Evolutionary conservation across 2,113 vertebrate genomes (phyloP).

Genomic region (Eclectus roratus): DNA sequence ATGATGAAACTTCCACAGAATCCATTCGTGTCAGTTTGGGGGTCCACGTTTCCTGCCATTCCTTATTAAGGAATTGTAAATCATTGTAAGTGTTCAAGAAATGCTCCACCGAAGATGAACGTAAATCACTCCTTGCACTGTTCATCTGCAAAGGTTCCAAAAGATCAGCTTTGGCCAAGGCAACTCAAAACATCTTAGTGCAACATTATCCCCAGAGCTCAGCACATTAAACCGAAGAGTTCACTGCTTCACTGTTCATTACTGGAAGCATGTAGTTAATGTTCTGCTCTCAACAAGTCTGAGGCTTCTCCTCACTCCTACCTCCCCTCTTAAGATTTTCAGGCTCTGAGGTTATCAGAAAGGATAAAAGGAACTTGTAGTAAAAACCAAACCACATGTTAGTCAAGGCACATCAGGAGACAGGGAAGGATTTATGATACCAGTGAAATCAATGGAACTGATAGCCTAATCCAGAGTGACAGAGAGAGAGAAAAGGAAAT

Average conservation of each 20-base stretch:
- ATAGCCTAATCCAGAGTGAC: background rate
- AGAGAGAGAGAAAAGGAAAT: background rate
- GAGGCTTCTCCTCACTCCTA: background rate
- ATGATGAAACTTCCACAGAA: background rate
- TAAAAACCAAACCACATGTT: background rate
- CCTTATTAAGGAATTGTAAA: background rate
- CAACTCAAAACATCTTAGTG: background rate
- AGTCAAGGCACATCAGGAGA: background rate
- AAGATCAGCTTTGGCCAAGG: background rate
- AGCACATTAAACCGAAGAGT: background rate
- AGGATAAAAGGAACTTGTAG: background rate
- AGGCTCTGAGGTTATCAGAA: background rate
- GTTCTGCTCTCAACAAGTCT: background rate
- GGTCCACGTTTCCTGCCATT: background rate
- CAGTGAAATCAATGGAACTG: background rate
- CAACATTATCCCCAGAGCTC: constrained; percentile 7
- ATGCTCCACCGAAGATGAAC: background rate
- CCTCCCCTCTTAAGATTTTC: background rate
- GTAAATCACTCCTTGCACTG: background rate
- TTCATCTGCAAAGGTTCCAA: background rate
- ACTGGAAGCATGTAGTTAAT: background rate
- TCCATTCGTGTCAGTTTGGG: background rate
- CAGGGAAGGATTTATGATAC: background rate
- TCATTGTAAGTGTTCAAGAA: background rate
- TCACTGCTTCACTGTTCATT: constrained; percentile 1